phyloP scores from a whole-genome alignment of 2,113 vertebrate genomes.

The Rhinogobius similis region DNA sequence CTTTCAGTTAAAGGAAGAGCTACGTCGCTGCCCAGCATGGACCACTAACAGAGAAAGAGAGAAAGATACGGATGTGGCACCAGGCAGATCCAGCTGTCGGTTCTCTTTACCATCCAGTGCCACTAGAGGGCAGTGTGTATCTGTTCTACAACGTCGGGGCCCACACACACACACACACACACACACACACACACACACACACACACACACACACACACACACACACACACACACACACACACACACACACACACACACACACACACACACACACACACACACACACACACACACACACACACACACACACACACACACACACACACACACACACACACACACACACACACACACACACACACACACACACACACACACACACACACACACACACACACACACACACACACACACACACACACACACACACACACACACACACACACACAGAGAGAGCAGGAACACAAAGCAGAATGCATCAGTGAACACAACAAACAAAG shows the following conservation, averaged over 20 bases:
- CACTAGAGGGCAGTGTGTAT: slow-evolving; percentile 80
- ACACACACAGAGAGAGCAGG: slow-evolving; percentile 29
- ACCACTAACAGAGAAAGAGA: slow-evolving; percentile 49
- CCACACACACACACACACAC: slow-evolving; percentile 44
- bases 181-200: no score
- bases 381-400: slow-evolving; percentile 44
- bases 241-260: slow-evolving; percentile 39
- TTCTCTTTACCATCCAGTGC: slow-evolving; percentile 19
- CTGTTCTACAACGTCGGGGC: slow-evolving; percentile 51
- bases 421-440: no score
- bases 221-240: no score
- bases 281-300: no score
- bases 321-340: slow-evolving; percentile 23
- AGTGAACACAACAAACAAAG: slow-evolving; percentile 77
- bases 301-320: slow-evolving; percentile 23
- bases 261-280: not conserved
- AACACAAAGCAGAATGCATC: slow-evolving; percentile 74
- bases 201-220: no score
- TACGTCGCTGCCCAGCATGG: slow-evolving; percentile 61
- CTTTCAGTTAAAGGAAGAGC: slow-evolving; percentile 71
- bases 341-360: no score
- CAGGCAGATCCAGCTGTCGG: slow-evolving; percentile 26
- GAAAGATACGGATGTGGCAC: slow-evolving; percentile 27
- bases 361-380: no score
- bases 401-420: no score